Base-by-base conservation (phyloP, 2,113 vertebrate genomes). In the Acanthochromis polyacanthus region DNA sequence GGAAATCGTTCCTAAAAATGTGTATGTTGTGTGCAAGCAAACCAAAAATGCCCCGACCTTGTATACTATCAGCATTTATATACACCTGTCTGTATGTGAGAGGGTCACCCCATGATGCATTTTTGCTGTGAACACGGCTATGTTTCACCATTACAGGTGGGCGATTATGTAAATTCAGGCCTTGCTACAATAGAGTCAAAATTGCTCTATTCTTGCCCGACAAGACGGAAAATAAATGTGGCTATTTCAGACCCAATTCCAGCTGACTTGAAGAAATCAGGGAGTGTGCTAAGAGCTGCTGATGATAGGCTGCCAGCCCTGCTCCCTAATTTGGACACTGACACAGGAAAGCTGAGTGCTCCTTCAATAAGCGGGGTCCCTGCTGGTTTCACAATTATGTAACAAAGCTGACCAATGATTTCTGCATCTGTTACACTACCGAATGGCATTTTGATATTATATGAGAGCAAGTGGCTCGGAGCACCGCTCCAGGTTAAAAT, bases 311-410 rank as follows among this genome's bases (percentile, higher is more conserved):
- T 92, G 85, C 79, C 89, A 86, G 68, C 57, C 65, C 36, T 23
- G 65, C 78, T 77, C 82, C 81, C 71, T 91, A 82, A 93, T 92
- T 89, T 91, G 86, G 83, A 79, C 65, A 75, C 67, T 75, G 87
- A 91, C 88, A 83, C 84, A 71, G 81, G 82, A 55, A 75, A 77
- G 88, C 78, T 63, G 77, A 90, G 76, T 83, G 83, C 79, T 80
- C 74, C 74, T 65, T 86, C 71, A 73, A 62, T 85, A 86, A 90
- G 67, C 43, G 63, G 79, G 51, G 78, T 84, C 81, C 88, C 85
- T 63, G 86, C 92, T 90, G 85, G 66, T 70, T 81, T 51, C 75
- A 86, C 85, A 90, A 89, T 91, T 91, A 92, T 80, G 80, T 85
- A 91, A 91, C 81, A 86, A 74, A 89, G 85, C 90, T 86, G 86